Percentiles rank a stretch among this genome's conserved stretches.
Evolutionary conservation across 1,140 invertebrate species (phyloP).

Genomic region (Littorina saxatilis): DNA sequence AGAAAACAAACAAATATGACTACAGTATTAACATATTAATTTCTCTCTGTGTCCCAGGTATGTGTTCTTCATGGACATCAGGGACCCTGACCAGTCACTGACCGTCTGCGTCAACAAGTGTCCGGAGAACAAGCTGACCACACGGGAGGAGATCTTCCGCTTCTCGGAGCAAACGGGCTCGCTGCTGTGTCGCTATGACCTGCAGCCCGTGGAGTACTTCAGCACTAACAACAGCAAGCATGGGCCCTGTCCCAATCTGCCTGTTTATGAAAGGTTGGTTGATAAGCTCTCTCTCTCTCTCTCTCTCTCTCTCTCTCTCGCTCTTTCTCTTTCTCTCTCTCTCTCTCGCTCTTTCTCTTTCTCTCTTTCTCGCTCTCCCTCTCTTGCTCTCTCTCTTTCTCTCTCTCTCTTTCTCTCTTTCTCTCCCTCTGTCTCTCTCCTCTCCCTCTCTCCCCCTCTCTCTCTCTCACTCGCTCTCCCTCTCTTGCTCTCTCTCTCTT

Average conservation of each 20-base stretch:
- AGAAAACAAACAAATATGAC: too few relatives aligned
- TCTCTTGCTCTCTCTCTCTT: background rate
- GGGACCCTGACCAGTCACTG: slow-evolving; percentile 84
- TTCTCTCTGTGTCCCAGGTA: slow-evolving; percentile 78
- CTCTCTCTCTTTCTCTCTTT: background rate
- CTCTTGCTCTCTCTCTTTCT: background rate
- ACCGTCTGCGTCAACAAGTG: slow-evolving; percentile 94
- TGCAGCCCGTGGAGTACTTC: slow-evolving; percentile 60
- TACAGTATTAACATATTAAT: too few relatives aligned
- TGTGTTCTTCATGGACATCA: slow-evolving; percentile 90
- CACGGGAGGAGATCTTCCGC: slow-evolving; percentile 82
- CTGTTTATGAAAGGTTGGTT: slow-evolving; percentile 66
- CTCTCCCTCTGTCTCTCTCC: too few relatives aligned
- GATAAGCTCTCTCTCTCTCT: background rate
- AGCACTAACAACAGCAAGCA: slow-evolving; percentile 41
- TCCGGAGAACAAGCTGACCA: slow-evolving; percentile 82
- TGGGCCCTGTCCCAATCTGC: slow-evolving; percentile 67
- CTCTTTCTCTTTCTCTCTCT: background rate
- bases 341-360: background rate
- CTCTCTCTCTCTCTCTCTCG: background rate
- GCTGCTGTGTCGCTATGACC: slow-evolving; percentile 81
- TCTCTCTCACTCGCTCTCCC: too few relatives aligned
- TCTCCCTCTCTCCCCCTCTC: background rate
- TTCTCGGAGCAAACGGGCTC: slow-evolving; percentile 86
- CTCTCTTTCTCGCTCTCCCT: background rate